Evolutionary conservation across 1,140 invertebrate genomes (phyloP).

Genomic region (Drosophila seguyi): DNA sequence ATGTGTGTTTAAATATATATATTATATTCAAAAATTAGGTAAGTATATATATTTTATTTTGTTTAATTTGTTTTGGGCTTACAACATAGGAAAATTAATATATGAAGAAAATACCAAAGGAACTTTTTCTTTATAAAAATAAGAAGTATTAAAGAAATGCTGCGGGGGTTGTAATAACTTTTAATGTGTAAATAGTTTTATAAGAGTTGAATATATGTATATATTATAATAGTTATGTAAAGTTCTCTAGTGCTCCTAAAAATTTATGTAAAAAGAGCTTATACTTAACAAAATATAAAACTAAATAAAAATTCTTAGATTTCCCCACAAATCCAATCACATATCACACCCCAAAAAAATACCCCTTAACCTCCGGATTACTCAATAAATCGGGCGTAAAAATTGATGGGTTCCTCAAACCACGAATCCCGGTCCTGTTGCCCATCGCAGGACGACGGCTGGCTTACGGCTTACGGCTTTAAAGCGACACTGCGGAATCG

Average conservation of each 20-base stretch:
- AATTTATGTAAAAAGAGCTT: background rate
- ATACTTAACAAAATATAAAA: background rate
- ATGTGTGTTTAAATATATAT: no score
- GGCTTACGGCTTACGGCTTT: constrained; percentile 43
- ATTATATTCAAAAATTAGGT: no score
- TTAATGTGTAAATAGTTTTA: background rate
- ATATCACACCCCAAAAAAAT: background rate
- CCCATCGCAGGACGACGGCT: constrained; percentile 10
- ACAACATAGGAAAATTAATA: no score
- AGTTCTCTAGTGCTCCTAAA: background rate
- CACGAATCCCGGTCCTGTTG: constrained; percentile 5
- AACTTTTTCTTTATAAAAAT: no score
- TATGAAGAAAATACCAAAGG: no score
- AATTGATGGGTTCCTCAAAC: constrained; percentile 31
- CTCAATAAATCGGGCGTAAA: constrained; percentile 50
- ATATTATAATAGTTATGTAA: background rate
- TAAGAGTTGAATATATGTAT: background rate
- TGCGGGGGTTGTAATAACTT: no score
- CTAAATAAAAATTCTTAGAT: background rate
- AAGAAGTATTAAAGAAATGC: no score
- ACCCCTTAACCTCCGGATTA: constrained; percentile 13
- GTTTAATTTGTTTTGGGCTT: no score
- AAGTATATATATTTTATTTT: no score
- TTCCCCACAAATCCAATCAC: background rate
- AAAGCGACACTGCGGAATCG: constrained; percentile 50